Evolutionary conservation across 2,888 invertebrate genomes (phyloP), one percentile per base, ranked within the genome.

Genomic region (Rutpela maculata): DNA sequence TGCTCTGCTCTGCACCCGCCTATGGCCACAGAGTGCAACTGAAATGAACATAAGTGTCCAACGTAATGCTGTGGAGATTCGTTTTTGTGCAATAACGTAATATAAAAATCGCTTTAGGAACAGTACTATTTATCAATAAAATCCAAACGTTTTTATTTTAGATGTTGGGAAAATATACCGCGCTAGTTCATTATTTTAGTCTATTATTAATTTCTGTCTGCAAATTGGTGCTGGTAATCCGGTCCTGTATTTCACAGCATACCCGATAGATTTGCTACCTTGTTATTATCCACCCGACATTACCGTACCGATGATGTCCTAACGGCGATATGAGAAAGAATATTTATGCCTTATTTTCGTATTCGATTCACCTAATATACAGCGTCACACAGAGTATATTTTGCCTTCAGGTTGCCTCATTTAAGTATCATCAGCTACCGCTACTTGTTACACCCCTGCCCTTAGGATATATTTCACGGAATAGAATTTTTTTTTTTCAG

Each of bases 201-300:
- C 9, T 35, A 35, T 7, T 7, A 35, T 35, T 35, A 35, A 35
- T 35, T 35, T 35, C 7, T 35, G 0, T 35, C 31, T 9, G 31
- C 43, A 43, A 15, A 15, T 4, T 11, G 17, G 18, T 22, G 17
- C 7, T n/a, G 35, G 10, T 17, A 65, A 22, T 70, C 1, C 80
- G 78, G 75, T 57, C 78, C 80, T 81, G 81, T 55, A 74, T 66
- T 68, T 67, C 65, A 76, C 71, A 76, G 67, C 78, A 78, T 79
- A 81, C 81, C 79, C 79, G 79, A 79, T 79, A 81, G 78, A 79
- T 76, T 76, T 79, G 77, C 78, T 81, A 81, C 79, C 81, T 81
- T 81, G 80, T 81, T 79, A 81, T 81, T 81, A 81, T 76, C 81
- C 65, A 75, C 31, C 79, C 81, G 80, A 81, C 80, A 78, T 80